Conservation (phyloP, 2,888 invertebrate species). For the Agrenia bidenticulata region DNA sequence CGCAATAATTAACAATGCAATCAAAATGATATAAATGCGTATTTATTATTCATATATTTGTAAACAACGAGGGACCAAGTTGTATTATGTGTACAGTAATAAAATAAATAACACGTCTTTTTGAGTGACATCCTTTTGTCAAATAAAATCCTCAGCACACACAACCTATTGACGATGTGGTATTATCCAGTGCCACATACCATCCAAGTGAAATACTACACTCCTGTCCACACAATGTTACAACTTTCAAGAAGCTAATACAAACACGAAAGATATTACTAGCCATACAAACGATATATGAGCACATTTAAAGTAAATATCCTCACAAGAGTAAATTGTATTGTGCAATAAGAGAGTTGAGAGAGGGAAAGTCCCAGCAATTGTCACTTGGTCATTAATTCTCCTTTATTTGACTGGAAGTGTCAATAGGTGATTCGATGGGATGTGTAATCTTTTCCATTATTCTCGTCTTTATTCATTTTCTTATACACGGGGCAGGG, state of each 20-base stretch:
- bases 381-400: conserved; percentile 50
- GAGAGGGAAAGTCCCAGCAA: conserved; percentile 16
- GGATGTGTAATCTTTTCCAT: conserved; percentile 36
- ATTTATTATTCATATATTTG: conserved; percentile 4
- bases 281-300: no score
- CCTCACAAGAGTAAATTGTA: neutral
- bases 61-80: neutral
- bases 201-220: no score
- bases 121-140: conserved; percentile 9
- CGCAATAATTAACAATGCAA: conserved; percentile 6
- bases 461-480: conserved; percentile 8
- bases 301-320: neutral
- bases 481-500: neutral
- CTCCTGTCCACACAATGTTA: no score
- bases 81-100: neutral
- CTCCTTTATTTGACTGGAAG: conserved; percentile 49
- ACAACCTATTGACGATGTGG: no score
- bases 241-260: no score
- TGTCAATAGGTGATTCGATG: conserved; percentile 49
- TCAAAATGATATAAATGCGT: conserved; percentile 7
- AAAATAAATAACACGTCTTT: neutral
- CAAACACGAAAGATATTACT: no score
- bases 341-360: conserved; percentile 1
- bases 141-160: neutral
- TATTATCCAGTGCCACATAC: no score